A percentile compares a stretch with the other conserved stretches of the same genome.
Evolutionary conservation across 2,113 vertebrate species (phyloP).

Genomic region (Daubentonia madagascariensis): DNA sequence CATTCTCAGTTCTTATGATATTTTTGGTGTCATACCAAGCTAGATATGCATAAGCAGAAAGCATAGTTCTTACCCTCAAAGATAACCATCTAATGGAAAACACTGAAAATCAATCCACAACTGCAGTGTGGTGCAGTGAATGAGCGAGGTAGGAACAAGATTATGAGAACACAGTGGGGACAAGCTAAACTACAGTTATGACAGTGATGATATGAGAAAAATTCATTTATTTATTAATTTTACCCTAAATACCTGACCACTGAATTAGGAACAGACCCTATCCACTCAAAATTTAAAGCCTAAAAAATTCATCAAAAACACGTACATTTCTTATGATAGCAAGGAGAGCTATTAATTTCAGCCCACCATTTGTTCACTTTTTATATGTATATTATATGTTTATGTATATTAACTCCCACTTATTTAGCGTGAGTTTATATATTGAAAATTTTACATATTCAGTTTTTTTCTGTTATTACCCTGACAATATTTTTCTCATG

Average conservation of each 20-base stretch:
- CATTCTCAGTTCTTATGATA: neutral
- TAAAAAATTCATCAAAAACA: neutral
- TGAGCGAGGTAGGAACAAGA: neutral
- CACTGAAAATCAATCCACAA: neutral
- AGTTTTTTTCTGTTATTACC: neutral
- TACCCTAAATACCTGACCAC: neutral
- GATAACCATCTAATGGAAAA: neutral
- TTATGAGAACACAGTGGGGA: neutral
- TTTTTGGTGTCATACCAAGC: neutral
- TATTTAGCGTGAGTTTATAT: neutral
- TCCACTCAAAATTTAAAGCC: neutral
- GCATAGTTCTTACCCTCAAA: neutral
- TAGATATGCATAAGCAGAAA: neutral
- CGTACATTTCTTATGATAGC: neutral
- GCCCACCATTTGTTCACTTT: neutral
- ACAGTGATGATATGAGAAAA: neutral
- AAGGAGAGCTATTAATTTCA: neutral
- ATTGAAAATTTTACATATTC: neutral
- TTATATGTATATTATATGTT: neutral
- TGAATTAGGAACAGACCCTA: neutral
- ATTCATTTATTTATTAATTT: neutral
- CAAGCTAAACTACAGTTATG: neutral
- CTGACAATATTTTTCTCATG: neutral
- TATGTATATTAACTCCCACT: neutral
- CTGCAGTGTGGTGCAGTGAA: neutral